A percentile compares a stretch with the other conserved stretches of the same genome.
phyloP scores from a whole-genome alignment of 2,113 vertebrate species.

The Pipra filicauda region DNA sequence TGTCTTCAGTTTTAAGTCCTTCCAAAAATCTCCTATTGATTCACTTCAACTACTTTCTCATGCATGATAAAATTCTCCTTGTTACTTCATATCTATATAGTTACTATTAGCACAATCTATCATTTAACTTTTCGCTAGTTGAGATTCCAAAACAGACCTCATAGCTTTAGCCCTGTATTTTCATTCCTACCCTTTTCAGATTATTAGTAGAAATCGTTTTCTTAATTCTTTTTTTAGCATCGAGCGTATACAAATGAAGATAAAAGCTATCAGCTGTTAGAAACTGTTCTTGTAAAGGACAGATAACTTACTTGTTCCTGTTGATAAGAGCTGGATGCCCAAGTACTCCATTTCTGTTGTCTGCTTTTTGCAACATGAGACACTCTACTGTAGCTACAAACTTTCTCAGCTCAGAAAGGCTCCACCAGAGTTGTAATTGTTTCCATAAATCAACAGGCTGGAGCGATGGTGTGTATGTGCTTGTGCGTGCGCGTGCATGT shows the following conservation, averaged over 20 bases:
- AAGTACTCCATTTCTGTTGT: conserved; percentile 80
- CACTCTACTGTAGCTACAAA: conserved; percentile 77
- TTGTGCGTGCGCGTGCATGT: conserved; percentile 61
- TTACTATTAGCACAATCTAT: conserved; percentile 53
- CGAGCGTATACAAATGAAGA: conserved; percentile 13
- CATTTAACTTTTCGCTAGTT: conserved; percentile 59
- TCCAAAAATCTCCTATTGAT: neutral
- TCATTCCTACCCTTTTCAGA: conserved; percentile 19
- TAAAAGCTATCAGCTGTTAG: conserved; percentile 58
- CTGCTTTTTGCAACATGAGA: conserved; percentile 81
- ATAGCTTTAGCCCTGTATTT: conserved; percentile 48
- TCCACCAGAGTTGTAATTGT: conserved; percentile 84
- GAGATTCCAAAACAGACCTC: conserved; percentile 54
- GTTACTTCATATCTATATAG: conserved; percentile 28
- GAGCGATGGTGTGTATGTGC: conserved; percentile 69
- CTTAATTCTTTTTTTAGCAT: conserved; percentile 3
- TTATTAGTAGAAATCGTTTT: conserved; percentile 16
- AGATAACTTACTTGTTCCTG: conserved; percentile 86
- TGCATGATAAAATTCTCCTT: conserved; percentile 12
- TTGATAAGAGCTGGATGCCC: conserved; percentile 80
- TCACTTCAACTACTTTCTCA: conserved; percentile 2
- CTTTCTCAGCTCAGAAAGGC: conserved; percentile 82
- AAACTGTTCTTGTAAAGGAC: conserved; percentile 68
- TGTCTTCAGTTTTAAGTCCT: conserved; percentile 16
- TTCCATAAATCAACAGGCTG: conserved; percentile 87